Evolutionary conservation across 2,888 invertebrate species (phyloP), one percentile per base, ranked within the genome.

Genomic region (Synergus japonicus): DNA sequence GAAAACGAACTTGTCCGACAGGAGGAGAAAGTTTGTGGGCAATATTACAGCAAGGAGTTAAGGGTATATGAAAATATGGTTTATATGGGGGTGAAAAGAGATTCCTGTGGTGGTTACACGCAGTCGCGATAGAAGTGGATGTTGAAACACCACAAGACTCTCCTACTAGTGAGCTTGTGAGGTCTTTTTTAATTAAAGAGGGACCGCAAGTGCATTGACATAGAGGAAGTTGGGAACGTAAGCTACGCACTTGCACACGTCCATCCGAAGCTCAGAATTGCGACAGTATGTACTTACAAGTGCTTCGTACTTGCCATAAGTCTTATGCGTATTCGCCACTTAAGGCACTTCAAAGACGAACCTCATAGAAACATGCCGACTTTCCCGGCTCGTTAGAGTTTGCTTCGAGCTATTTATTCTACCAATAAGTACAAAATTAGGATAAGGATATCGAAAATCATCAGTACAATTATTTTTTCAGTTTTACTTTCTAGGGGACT

Each of bases 111-210:
- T 77, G 85, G 85, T 86, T 86, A 82, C 79, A 77, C 78, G 73
- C 67, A 54, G 80, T 82, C 80, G 80, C 69, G 80, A 83, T 84
- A 76, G 82, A 85, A 85, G 85, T 86, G 83, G 86, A 86, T 84
- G 83, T 83, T 85, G 83, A 84, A 83, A 79, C 15, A 83, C 77
- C 65, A 82, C 76, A 69, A 78, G 78, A 66, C 81, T 82, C 78
- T 82, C 83, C 63, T 67, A 63, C 81, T 83, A 79, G 79, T 77
- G 79, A 80, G 78, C 82, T 85, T 81, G 83, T 83, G 79, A 84
- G 85, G 83, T 83, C 85, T 85, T 85, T 86, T 85, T 85, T 84
- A 86, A 87, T 86, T 86, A 86, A 87, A 87, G 85, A 83, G 85
- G 83, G 83, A 84, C 78, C 79, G 79, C 78, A 79, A 78, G 81